Evolutionary conservation across 37 sponge, comb jelly and placozoan genomes (phyloP).

Genomic region (Eunapius fragilis): DNA sequence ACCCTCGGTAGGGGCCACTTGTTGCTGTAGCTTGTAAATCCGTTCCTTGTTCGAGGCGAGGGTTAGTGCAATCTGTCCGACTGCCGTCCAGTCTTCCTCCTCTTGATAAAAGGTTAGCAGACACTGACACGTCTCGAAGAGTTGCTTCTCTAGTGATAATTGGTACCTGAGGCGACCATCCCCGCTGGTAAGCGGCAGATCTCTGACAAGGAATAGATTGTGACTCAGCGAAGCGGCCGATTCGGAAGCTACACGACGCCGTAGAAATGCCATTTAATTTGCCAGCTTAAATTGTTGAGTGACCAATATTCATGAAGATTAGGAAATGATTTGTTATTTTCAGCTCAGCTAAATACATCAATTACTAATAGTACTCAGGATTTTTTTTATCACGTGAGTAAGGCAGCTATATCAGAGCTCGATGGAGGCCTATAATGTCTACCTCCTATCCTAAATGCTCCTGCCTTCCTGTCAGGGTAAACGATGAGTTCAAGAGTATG

Average conservation of each 20-base stretch:
- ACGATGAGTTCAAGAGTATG: no score
- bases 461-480: no score
- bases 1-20: neutral
- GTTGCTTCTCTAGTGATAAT: slow-evolving; percentile 29
- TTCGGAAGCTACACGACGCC: neutral
- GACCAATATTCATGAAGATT: neutral
- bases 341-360: no score
- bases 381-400: no score
- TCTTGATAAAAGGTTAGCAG: slow-evolving; percentile 42
- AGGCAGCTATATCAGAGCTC: no score
- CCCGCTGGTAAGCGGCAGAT: neutral
- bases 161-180: neutral
- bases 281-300: neutral
- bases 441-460: no score
- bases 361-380: no score
- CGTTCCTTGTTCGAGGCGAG: slow-evolving; percentile 40
- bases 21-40: slow-evolving; percentile 23
- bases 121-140: slow-evolving; percentile 19
- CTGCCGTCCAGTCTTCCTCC: slow-evolving; percentile 37
- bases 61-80: slow-evolving; percentile 46
- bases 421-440: no score
- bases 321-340: no score
- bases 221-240: neutral
- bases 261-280: neutral
- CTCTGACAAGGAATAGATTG: neutral